Evolutionary conservation across 2,888 invertebrate species (phyloP), one percentile per base, ranked within the genome.

Genomic region (Habroteleia sp.): DNA sequence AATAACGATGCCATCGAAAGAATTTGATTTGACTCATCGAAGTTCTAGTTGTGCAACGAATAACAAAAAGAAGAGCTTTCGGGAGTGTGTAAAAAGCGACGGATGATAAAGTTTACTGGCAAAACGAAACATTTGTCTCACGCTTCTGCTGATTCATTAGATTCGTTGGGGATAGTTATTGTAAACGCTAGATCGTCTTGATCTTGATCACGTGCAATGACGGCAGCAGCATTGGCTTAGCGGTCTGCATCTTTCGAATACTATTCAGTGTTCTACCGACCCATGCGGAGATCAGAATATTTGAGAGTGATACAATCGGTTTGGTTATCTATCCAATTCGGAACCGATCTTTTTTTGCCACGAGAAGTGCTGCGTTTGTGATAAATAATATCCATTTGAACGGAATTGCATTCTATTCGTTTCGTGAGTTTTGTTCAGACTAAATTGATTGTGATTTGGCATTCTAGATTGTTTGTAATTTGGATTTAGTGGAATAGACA

Each of bases 131-230:
- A 50, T 16, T 42, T 52, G 10, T 52, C 42, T 25, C 13, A 29
- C 11, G 14, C 11, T 42, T 42, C 14, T 11, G 42, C 39, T 50
- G 50, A 65, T 37, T 62, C 62, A 58, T 42, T 65, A 27, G 14
- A 33, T 6, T 42, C 16, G 37, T 56, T 50, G 54, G 8, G 46
- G 52, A 23, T 52, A 52, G 52, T 44, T 33, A 27, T 52, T 16
- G 44, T 33, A 23, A 48, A 39, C 14, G 29, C 27, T 62, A 56
- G 42, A 48, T 25, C 31, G 50, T 68, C 62, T 74, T 16, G 56
- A 58, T 63, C 62, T 63, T 68, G 58, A 44, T 74, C 74, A 74
- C 63, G 68, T 63, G 74, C 46, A 16, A 46, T 63, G 37, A 58
- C 41, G 68, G 46, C 46, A 37, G 44, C 7, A 54, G 44, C 44